Evolutionary conservation across 2,888 invertebrate genomes (phyloP), one percentile per base, ranked within the genome.

Genomic region (Coleophora flavipennella): DNA sequence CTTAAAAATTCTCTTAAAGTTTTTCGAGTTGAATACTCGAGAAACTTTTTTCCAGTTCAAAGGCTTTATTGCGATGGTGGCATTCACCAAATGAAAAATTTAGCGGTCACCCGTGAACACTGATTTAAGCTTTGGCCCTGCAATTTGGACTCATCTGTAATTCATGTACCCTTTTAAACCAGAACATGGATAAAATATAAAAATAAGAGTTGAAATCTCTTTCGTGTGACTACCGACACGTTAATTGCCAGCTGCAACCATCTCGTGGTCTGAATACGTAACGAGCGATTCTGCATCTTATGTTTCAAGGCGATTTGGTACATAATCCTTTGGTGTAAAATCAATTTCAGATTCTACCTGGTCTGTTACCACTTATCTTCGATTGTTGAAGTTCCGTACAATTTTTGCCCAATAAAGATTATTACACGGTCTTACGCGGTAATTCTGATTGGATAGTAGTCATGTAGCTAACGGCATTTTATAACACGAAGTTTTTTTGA

Each of bases 171-270:
- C 33, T 29, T 36, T 34, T 28, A 34, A 13, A 28, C 9, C 28
- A 4, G 8, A 28, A 28, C 13, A 13, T 28, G 35, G 28, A 28
- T 13, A 12, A 25, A 34, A 33, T 36, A 28, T 6, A 28, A 43
- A 38, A 50, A 57, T 55, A 54, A 56, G 48, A 42, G 42, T 6
- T 36, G 44, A 55, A 51, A 53, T 59, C 51, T 53, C 52, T 58
- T 38, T 50, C 46, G 49, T 60, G 53, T 45, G 48, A 53, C 57
- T 53, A 52, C 55, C 55, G 55, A 53, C 56, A 59, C 56, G 58
- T 53, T 53, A 53, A 51, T 50, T 47, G 42, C 38, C 31, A 35
- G 45, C n/a, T 4, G 29, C 29, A 36, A 38, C 35, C 49, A 4
- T 20, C 20, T 20, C 20, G 48, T 43, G 47, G 38, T 39, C 41